A percentile compares a stretch with the other conserved stretches of the same genome.
phyloP scores from a whole-genome alignment of 2,888 invertebrate genomes.

The Miltochrista miniata region DNA sequence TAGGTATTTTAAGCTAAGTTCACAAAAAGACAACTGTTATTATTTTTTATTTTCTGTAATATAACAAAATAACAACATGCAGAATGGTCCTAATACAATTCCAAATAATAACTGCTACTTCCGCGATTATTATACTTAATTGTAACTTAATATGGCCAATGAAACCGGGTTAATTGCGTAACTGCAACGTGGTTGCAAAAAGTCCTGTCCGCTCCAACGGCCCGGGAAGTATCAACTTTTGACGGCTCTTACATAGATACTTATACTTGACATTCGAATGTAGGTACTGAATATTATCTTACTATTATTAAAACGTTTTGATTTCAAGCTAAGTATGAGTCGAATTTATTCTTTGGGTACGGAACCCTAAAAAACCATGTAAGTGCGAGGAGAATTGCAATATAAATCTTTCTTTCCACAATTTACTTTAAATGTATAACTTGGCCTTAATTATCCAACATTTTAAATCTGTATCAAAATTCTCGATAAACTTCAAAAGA shows the following conservation, averaged over 20 bases:
- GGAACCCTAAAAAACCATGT: constrained; percentile 25
- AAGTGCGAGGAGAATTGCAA: constrained; percentile 9
- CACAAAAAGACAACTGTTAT: too few species aligned
- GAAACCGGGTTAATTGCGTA: constrained; percentile 61
- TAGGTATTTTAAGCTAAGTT: too few species aligned
- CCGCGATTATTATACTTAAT: constrained; percentile 41
- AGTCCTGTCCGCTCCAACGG: constrained; percentile 27
- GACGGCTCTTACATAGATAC: background rate
- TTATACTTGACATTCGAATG: background rate
- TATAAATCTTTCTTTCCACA: constrained; percentile 6
- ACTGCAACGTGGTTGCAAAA: constrained; percentile 40
- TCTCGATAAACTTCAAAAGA: too few species aligned
- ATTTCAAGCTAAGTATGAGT: too few species aligned
- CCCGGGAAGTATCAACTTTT: constrained; percentile 8
- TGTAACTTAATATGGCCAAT: constrained; percentile 53
- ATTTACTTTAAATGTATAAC: constrained; percentile 13
- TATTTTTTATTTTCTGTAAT: background rate
- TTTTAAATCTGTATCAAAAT: too few species aligned
- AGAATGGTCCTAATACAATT: constrained; percentile 37
- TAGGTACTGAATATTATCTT: constrained; percentile 10
- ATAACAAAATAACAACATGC: constrained; percentile 9
- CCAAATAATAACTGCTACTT: constrained; percentile 36
- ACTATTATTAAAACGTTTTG: constrained; percentile 19
- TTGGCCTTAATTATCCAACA: constrained; percentile 12
- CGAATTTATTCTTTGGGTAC: too few species aligned